These are phyloP conservation scores for Pristionchus entomophagus DNA, from an alignment of 2,888 invertebrate species.

Conservation along the genomic window DNA sequence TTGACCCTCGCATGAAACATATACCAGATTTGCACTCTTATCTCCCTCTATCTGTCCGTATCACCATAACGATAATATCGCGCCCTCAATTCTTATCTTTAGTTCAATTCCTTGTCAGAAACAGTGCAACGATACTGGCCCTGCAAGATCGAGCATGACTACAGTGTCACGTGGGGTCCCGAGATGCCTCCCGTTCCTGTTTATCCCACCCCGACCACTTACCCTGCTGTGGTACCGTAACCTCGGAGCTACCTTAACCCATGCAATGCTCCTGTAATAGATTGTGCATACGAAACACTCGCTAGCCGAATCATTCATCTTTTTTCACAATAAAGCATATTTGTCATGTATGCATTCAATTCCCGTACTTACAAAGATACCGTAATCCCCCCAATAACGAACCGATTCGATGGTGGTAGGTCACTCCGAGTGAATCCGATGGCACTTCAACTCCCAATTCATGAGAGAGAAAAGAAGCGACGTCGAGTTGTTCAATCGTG, in stretches of 20 bases:
- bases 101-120: neutral
- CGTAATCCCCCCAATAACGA: neutral
- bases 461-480: constrained; percentile 87
- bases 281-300: no score
- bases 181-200: neutral
- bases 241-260: no score
- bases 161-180: neutral
- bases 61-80: no score
- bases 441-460: constrained; percentile 88
- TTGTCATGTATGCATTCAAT: no score
- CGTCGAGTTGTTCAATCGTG: constrained; percentile 85
- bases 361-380: no score
- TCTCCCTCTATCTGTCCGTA: no score
- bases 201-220: neutral
- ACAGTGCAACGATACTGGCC: neutral
- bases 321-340: no score
- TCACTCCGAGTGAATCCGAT: constrained; percentile 58
- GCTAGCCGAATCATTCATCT: no score
- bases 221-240: neutral
- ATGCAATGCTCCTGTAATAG: no score
- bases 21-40: no score
- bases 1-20: no score
- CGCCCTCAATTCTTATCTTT: no score
- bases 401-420: constrained; percentile 50
- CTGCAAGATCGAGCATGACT: neutral